Percentiles rank a stretch among this genome's conserved stretches.
These are phyloP conservation scores for Bovichtus diacanthus DNA, from an alignment of 2,797 vertebrate species.

Conservation along the genomic window DNA sequence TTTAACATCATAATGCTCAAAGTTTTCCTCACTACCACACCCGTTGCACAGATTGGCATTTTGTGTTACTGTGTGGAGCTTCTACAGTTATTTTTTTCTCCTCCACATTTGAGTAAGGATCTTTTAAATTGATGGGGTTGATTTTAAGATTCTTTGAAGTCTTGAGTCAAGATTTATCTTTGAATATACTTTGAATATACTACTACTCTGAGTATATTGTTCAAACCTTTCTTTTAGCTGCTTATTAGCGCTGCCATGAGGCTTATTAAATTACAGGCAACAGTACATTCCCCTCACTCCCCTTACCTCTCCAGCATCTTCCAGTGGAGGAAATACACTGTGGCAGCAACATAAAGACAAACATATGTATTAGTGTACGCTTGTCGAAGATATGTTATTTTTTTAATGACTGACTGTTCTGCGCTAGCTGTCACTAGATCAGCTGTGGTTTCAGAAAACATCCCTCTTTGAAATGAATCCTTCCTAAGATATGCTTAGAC, in stretches of 20 bases:
- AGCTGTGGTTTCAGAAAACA: conserved; percentile 26
- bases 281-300: conserved; percentile 1
- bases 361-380: not conserved
- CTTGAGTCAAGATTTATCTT: conserved; percentile 3
- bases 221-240: conserved; percentile 16
- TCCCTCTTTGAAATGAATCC: conserved; percentile 36
- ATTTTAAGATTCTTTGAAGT: conserved; percentile 2
- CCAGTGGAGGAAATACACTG: conserved; percentile 3
- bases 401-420: conserved; percentile 35
- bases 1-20: not conserved
- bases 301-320: not conserved
- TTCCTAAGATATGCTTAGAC: not conserved
- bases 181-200: conserved; percentile 25
- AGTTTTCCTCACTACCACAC: not conserved
- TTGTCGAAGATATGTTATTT: conserved; percentile 31
- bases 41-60: not conserved
- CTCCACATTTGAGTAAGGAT: not conserved
- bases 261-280: conserved; percentile 30
- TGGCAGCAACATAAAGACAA: conserved; percentile 26
- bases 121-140: not conserved
- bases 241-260: conserved; percentile 26
- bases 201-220: conserved; percentile 18
- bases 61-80: not conserved
- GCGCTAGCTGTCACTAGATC: conserved; percentile 30
- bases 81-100: not conserved